Base-by-base conservation (phyloP, 2,113 vertebrate genomes). In the Microcebus murinus region DNA sequence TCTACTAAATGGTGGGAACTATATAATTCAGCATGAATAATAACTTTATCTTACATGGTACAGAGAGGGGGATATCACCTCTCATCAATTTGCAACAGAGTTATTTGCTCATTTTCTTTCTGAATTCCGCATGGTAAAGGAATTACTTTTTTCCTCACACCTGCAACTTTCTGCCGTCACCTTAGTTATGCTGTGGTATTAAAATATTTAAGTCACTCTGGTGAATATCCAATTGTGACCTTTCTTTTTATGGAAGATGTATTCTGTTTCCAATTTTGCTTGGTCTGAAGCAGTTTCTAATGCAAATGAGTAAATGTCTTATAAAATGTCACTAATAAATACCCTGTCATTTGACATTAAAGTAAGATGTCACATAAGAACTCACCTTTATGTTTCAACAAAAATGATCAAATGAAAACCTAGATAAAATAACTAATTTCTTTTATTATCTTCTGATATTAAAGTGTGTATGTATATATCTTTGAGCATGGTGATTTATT, bases 181-280 rank as follows among this genome's bases (percentile, higher is more conserved):
- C 61, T 90, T 79, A 67, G 50, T 18, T 89, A 5, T 55, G 8
- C 55, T 67, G 6, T 92, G 55, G n/a, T 94, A 77, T 95, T 97
- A 85, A 90, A 97, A 94, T 83, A 87, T 85, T 89, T 87, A 95
- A 96, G 84, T 94, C 7, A 1, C 45, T 91, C 82, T 50, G 31
- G 70, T 91, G 94, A 96, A 93, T 87, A 94, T 87, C 39, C 83
- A 96, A 31, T 77, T 76, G 70, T 97, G 93, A 96, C 94, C 97
- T 98, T 97, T 96, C 70, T 95, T 97, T 96, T 93, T 90, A 83
- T 93, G 79, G 91, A 83, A 96, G 91, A 91, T 76, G n/a, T 88
- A 59, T 96, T 96, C 91, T 87, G 17, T 63, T 94, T 96, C 73
- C 45, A 84, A 11, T 79, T 91, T 97, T 94, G 39, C 63, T 91